Evolutionary conservation across 2,888 invertebrate species (phyloP).

Genomic region (Cephus sareptanus): DNA sequence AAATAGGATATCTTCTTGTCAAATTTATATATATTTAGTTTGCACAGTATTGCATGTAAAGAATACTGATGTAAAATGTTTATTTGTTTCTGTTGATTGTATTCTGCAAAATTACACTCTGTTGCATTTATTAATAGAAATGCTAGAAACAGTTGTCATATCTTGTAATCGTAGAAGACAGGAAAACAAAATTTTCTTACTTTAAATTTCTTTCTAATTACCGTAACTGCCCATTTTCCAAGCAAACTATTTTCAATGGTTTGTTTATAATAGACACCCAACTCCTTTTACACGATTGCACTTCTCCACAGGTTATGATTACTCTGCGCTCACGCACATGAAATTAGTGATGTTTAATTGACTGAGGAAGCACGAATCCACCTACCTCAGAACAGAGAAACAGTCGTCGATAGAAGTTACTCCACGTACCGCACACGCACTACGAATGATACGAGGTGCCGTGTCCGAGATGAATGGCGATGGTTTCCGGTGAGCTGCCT

Average conservation of each 20-base stretch:
- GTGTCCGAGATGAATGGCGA: conserved; percentile 39
- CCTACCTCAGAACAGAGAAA: not conserved
- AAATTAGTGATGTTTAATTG: not conserved
- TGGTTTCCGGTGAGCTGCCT: conserved; percentile 39
- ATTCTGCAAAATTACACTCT: not conserved
- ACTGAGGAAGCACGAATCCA: not conserved
- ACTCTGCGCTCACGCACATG: not conserved
- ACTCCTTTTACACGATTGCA: not conserved
- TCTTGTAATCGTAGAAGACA: not conserved
- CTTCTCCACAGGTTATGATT: not conserved
- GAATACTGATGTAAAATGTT: not conserved
- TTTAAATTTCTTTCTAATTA: not conserved
- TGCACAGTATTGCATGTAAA: not conserved
- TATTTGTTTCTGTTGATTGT: not conserved
- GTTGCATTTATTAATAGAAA: not conserved
- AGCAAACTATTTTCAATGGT: not conserved
- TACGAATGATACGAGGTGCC: conserved; percentile 12
- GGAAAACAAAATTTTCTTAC: not conserved
- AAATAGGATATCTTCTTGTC: not conserved
- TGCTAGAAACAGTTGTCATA: not conserved
- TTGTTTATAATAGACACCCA: not conserved
- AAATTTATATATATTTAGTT: not conserved
- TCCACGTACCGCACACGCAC: not conserved
- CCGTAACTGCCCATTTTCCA: not conserved
- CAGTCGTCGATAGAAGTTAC: not conserved